Conservation (phyloP, 2,113 vertebrate species). For the Hippocampus barbouri region DNA sequence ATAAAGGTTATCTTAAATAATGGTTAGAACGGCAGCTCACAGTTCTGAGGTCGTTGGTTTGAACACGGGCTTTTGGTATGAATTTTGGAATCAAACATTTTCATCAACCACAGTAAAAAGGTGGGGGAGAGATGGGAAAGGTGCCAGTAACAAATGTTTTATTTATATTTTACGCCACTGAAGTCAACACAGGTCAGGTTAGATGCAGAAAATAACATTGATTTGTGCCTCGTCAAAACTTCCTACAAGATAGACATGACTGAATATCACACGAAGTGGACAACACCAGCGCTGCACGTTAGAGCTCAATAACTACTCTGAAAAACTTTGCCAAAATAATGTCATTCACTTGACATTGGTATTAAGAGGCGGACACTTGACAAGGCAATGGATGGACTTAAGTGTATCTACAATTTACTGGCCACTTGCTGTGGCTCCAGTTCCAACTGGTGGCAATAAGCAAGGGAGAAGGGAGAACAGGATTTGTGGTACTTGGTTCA, state of each 20-base stretch:
- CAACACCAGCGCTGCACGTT: conserved; percentile 57
- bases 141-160: neutral
- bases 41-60: too few species aligned
- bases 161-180: conserved; percentile 68
- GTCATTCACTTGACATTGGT: conserved; percentile 60
- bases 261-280: conserved; percentile 56
- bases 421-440: conserved; percentile 12
- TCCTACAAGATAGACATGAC: conserved; percentile 64
- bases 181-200: conserved; percentile 66
- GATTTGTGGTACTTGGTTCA: conserved; percentile 51
- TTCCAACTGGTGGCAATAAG: conserved; percentile 24
- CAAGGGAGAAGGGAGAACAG: conserved; percentile 17
- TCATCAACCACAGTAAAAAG: neutral
- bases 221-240: conserved; percentile 40
- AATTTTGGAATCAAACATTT: too few species aligned
- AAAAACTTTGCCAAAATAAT: conserved; percentile 39
- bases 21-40: neutral
- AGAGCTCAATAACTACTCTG: conserved; percentile 52
- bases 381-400: conserved; percentile 52
- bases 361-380: conserved; percentile 53
- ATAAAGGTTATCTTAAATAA: too few species aligned
- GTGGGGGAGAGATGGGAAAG: neutral
- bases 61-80: too few species aligned
- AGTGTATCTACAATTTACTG: conserved; percentile 30
- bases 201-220: conserved; percentile 56